Conservation (phyloP, 2,797 vertebrate genomes). For the Gastrophryne carolinensis region DNA sequence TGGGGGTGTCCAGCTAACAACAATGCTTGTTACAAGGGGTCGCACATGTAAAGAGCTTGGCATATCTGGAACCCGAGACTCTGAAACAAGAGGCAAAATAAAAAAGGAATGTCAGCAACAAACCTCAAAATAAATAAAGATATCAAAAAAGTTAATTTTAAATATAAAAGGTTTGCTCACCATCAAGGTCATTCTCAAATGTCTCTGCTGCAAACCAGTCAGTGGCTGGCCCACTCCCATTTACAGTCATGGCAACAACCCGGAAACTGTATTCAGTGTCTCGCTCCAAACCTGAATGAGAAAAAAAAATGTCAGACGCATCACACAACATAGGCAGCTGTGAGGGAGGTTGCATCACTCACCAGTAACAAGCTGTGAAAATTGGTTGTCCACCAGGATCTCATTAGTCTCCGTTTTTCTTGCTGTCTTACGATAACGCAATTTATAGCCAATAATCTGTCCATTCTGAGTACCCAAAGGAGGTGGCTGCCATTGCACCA, state of each 20-base stretch:
- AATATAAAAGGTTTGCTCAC: constrained; percentile 68
- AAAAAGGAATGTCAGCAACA: no score
- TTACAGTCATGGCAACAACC: constrained; percentile 86
- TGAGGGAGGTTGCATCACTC: constrained; percentile 50
- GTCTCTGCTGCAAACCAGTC: constrained; percentile 91
- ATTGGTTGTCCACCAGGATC: constrained; percentile 81
- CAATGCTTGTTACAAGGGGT: constrained; percentile 90
- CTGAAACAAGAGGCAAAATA: constrained; percentile 62
- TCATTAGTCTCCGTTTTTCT: constrained; percentile 89
- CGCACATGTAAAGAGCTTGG: constrained; percentile 95
- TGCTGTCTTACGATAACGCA: constrained; percentile 89
- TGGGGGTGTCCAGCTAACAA: constrained; percentile 97
- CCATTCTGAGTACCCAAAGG: constrained; percentile 84
- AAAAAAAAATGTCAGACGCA: constrained; percentile 25
- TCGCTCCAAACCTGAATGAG: constrained; percentile 85
- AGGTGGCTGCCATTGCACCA: constrained; percentile 93
- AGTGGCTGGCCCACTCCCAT: constrained; percentile 87
- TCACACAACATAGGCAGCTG: not conserved
- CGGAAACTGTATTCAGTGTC: constrained; percentile 93
- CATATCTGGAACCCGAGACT: constrained; percentile 89
- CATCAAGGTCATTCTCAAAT: constrained; percentile 95
- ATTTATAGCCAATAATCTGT: constrained; percentile 89
- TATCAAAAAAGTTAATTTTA: no score
- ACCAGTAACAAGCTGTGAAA: constrained; percentile 89
- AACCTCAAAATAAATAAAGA: no score